These are phyloP conservation scores for Lasioglossum baleicum DNA, from an alignment of 1,140 invertebrate species.

Conservation along the genomic window DNA sequence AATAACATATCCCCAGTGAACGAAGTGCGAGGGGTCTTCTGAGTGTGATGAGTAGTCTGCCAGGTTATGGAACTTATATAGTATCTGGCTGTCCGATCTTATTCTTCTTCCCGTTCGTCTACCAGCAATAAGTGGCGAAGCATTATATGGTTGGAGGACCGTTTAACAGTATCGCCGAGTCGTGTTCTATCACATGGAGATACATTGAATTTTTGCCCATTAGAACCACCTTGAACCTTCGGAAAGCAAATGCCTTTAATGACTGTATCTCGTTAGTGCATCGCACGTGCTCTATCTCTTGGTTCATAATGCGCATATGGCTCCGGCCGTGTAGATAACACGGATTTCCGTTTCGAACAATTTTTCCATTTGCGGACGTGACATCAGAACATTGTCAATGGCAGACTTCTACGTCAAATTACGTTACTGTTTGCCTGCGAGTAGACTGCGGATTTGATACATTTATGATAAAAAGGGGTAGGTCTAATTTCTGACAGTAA, in stretches of 20 bases:
- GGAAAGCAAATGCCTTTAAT: constrained; percentile 75
- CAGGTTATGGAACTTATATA: constrained; percentile 64
- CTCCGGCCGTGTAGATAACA: constrained; percentile 22
- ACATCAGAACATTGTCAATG: not conserved
- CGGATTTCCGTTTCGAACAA: constrained; percentile 11
- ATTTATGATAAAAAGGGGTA: no score
- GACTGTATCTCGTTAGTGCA: constrained; percentile 74
- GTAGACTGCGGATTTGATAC: no score
- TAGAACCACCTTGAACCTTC: constrained; percentile 55
- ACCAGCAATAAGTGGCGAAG: constrained; percentile 58
- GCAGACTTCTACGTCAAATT: no score
- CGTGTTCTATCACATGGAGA: constrained; percentile 75
- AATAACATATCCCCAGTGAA: constrained; percentile 22
- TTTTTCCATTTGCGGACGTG: not conserved
- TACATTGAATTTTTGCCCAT: constrained; percentile 76
- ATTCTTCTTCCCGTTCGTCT: constrained; percentile 61
- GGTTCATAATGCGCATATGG: constrained; percentile 25
- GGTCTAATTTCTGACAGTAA: no score
- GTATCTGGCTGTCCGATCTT: constrained; percentile 62
- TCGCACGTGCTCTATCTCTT: constrained; percentile 67
- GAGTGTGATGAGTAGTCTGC: constrained; percentile 34
- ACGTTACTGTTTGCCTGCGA: no score
- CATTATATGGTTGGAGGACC: constrained; percentile 68
- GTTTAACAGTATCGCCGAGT: constrained; percentile 70
- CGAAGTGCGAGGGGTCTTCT: constrained; percentile 22